Base-by-base conservation (phyloP, 2,797 vertebrate species). In the Leontocebus nigricollis region DNA sequence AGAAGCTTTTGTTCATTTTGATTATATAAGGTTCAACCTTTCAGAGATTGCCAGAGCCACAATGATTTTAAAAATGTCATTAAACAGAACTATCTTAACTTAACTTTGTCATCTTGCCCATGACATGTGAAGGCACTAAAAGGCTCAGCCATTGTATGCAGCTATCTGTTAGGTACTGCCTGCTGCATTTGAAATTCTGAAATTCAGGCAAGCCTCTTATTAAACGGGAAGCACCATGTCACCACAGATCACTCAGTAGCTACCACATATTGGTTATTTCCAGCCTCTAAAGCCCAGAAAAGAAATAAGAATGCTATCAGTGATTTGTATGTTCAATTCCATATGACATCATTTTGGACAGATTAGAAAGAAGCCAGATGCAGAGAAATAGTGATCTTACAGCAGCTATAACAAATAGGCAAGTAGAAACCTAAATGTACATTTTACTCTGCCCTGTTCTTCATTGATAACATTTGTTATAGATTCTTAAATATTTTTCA, bases 151-250 rank as follows among this genome's bases (percentile, higher is more conserved):
- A 52, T 84, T 85, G 39, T 17, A 93, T 26, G 36, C 70, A 95
- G 90, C 90, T 94, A 46, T 81, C 72, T 91, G 19, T 80, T 93
- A 73, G 55, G 70, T 52, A 39, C 59, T 88, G n/a, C 70, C 93
- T 10, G 13, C 30, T 67, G 26, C 44, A 77, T 83, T 83, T 92
- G 22, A 95, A 94, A 92, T 81, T 55, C 70, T 86, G 39, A 93
- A 97, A 91, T 96, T 84, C 95, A 94, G 75, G 27, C 79, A 96
- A 41, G 44, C 13, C 87, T 55, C 87, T 95, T 87, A 33, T 19
- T 88, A 46, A 89, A 50, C 12, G 76, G 72, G 48, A 93, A 77
- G 50, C 22, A 52, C 80, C 77, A 46, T 8, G 13, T n/a, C 46
- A 88, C 48, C 76, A 15, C 44, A 46, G 80, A 44, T 61, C 48